phyloP scores from a whole-genome alignment of 2,888 invertebrate species.

The Rotaria macrura region DNA sequence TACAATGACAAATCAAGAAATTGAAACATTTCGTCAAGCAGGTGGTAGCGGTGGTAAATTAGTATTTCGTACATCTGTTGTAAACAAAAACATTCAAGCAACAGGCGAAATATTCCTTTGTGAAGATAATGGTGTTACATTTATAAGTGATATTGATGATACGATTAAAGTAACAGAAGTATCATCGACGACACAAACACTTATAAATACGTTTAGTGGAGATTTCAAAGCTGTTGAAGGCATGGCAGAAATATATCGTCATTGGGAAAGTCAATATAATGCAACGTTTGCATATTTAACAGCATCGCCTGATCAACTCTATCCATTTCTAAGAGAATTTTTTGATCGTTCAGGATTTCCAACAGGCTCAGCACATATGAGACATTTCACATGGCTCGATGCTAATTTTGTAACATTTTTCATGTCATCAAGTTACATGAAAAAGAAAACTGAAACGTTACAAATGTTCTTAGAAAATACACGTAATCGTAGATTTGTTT shows the following conservation, averaged over 20 bases:
- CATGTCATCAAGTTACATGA: not conserved
- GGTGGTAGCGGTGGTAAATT: not conserved
- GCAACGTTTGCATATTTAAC: not conserved
- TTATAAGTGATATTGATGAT: slow-evolving; percentile 13
- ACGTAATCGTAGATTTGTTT: not conserved
- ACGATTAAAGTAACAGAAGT: slow-evolving; percentile 6
- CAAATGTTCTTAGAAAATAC: not conserved
- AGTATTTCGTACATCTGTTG: not conserved
- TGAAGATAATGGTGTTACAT: not conserved
- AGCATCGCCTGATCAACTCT: not conserved
- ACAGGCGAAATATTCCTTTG: not conserved
- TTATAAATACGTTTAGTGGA: slow-evolving; percentile 17
- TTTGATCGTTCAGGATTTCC: not conserved
- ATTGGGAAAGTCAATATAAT: not conserved
- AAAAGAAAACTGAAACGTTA: not conserved
- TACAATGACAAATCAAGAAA: not conserved
- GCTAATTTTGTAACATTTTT: not conserved
- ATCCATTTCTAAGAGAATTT: slow-evolving; percentile 15
- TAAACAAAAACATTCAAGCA: not conserved
- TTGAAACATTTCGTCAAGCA: not conserved
- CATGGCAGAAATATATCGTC: not conserved
- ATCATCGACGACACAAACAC: not conserved
- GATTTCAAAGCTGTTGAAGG: not conserved
- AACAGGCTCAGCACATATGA: slow-evolving; percentile 14
- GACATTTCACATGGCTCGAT: slow-evolving; percentile 17